Evolutionary conservation across 2,888 invertebrate genomes (phyloP), one percentile per base, ranked within the genome.

Genomic region (Apamea sordens): DNA sequence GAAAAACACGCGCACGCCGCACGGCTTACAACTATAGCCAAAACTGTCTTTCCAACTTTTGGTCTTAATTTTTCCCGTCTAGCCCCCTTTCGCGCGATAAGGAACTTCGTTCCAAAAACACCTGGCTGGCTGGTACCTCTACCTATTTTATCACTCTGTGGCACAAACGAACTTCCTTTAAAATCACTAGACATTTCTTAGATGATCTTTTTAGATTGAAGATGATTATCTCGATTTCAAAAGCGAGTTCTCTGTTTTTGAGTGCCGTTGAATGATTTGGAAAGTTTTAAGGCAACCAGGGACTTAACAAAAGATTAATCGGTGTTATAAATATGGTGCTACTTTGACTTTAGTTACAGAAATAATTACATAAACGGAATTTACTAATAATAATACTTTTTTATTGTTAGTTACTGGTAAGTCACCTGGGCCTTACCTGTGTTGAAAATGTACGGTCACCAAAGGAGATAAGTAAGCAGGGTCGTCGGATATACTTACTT

Each of bases 141-240:
- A 8, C 21, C 0, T 41, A 15, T 28, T 50, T 65, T 10, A 24
- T 11, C 2, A 10, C 36, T 79, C 68, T 68, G 47, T 72, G 67
- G 56, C 10, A 72, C 50, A 83, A 68, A 70, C 61, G 47, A 59
- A 81, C 68, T 82, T 80, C 67, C 67, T 81, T 78, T 76, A 71
- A 87, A 88, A 87, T 83, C 24, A 79, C 80, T 79, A 76, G 67
- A 79, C 83, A 80, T 87, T 89, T 75, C 56, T 79, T 67, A 72
- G 53, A 61, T 32, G 77, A 80, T 79, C 76, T 82, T 84, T 79
- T 41, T 32, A 73, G 74, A 86, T 80, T 85, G 71, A 77, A 77
- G 67, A 13, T 4, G 67, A 77, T 88, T 82, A 86, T 74, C 79
- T 80, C 64, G 76, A 78, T 86, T 88, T 84, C 10, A 80, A 75